phyloP scores from a whole-genome alignment of 1,140 invertebrate species.

The Stegodyphus mimosarum region DNA sequence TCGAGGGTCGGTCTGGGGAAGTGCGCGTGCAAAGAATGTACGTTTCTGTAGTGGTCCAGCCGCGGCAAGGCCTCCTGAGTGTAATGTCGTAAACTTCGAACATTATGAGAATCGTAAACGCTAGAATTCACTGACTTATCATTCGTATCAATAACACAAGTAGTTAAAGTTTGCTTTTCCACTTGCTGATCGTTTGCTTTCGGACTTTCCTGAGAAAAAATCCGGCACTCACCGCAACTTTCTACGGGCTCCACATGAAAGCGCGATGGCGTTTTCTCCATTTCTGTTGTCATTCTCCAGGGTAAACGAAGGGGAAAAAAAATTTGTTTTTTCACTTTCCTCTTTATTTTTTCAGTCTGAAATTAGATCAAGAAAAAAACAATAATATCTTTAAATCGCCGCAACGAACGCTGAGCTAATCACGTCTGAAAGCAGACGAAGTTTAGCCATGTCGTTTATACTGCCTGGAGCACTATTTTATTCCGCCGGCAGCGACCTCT shows the following conservation, averaged over 20 bases:
- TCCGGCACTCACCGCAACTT: background rate
- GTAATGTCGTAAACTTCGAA: slow-evolving; percentile 85
- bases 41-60: slow-evolving; percentile 93
- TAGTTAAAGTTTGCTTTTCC: background rate
- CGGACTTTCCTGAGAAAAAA: background rate
- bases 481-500: background rate
- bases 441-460: background rate
- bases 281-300: background rate
- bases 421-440: background rate
- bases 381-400: background rate
- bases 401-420: background rate
- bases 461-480: background rate
- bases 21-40: slow-evolving; percentile 87
- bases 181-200: background rate
- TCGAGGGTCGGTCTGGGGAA: slow-evolving; percentile 89
- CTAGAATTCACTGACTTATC: slow-evolving; percentile 4
- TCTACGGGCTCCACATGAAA: slow-evolving; percentile 25
- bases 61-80: slow-evolving; percentile 91
- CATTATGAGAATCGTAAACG: slow-evolving; percentile 70
- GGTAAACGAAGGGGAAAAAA: background rate
- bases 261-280: slow-evolving; percentile 4
- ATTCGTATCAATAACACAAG: slow-evolving; percentile 19
- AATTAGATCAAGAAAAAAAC: background rate
- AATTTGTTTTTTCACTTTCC: background rate
- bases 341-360: background rate